A percentile compares a stretch with the other conserved stretches of the same genome.
Conservation (phyloP, 2,113 vertebrate species). For the Grus americana region DNA sequence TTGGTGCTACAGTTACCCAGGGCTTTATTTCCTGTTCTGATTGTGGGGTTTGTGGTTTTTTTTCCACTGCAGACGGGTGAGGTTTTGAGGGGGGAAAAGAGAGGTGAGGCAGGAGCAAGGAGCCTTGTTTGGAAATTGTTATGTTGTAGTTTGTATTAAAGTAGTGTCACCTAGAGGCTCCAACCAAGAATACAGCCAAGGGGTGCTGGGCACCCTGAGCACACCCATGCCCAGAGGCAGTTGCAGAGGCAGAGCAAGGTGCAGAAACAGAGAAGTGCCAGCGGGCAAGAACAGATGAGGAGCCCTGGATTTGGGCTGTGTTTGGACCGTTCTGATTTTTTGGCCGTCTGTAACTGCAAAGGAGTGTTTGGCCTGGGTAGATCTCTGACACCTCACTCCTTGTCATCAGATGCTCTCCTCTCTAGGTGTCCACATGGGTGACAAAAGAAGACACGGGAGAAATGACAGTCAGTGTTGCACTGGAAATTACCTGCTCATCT, state of each 20-base stretch:
- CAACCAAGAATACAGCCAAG: constrained; percentile 25
- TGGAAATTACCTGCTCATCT: neutral
- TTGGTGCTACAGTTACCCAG: neutral
- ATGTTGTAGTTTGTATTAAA: constrained; percentile 31
- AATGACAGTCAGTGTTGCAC: neutral
- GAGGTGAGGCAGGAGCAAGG: neutral
- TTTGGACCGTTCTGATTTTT: neutral
- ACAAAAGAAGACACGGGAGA: neutral
- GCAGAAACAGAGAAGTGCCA: neutral
- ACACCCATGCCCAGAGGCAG: rapidly evolving
- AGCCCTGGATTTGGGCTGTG: neutral
- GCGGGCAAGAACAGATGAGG: neutral
- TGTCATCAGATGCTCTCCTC: neutral
- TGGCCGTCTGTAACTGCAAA: neutral
- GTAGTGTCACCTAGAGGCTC: constrained; percentile 58
- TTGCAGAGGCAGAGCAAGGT: neutral
- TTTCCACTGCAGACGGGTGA: neutral
- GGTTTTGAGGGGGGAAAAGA: neutral
- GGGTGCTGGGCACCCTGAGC: neutral
- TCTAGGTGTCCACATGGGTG: neutral
- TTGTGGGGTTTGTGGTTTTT: neutral
- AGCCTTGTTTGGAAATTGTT: neutral
- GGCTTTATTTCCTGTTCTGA: neutral
- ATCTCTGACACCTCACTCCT: neutral
- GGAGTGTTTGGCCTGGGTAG: neutral